phyloP scores from a whole-genome alignment of 2,888 invertebrate genomes.

The Didymodactylos carnosus region DNA sequence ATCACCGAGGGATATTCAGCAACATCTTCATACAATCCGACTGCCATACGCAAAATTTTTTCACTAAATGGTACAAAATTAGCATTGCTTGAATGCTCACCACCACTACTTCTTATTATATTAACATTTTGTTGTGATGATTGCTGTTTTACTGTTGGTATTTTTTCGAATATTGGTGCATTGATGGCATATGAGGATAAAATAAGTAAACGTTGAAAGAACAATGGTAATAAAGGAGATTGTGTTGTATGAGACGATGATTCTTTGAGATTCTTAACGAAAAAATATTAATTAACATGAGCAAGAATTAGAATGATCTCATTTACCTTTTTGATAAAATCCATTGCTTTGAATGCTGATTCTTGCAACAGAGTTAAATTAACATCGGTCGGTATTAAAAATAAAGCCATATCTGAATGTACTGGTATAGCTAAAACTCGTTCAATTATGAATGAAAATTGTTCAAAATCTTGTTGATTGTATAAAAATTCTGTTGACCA shows the following conservation, averaged over 20 bases:
- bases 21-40: slow-evolving; percentile 53
- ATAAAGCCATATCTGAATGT: slow-evolving; percentile 57
- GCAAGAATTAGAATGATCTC: neutral
- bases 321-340: slow-evolving; percentile 58
- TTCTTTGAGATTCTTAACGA: neutral
- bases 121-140: too few species aligned
- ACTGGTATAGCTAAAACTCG: slow-evolving; percentile 60
- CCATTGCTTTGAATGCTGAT: slow-evolving; percentile 62
- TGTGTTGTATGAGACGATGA: slow-evolving; percentile 23
- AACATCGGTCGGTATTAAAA: slow-evolving; percentile 50
- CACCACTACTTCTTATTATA: too few species aligned
- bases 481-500: slow-evolving; percentile 6
- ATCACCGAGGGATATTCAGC: slow-evolving; percentile 42
- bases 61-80: slow-evolving; percentile 70
- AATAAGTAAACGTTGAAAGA: slow-evolving; percentile 33
- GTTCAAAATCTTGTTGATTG: slow-evolving; percentile 48
- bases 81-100: slow-evolving; percentile 36
- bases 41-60: slow-evolving; percentile 51
- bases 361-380: slow-evolving; percentile 58
- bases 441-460: slow-evolving; percentile 54
- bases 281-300: neutral
- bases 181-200: slow-evolving; percentile 47
- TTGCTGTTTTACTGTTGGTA: slow-evolving; percentile 35
- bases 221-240: slow-evolving; percentile 24
- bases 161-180: slow-evolving; percentile 40